Base-by-base conservation (phyloP, 2,888 invertebrate species). In the Lymantria monacha region DNA sequence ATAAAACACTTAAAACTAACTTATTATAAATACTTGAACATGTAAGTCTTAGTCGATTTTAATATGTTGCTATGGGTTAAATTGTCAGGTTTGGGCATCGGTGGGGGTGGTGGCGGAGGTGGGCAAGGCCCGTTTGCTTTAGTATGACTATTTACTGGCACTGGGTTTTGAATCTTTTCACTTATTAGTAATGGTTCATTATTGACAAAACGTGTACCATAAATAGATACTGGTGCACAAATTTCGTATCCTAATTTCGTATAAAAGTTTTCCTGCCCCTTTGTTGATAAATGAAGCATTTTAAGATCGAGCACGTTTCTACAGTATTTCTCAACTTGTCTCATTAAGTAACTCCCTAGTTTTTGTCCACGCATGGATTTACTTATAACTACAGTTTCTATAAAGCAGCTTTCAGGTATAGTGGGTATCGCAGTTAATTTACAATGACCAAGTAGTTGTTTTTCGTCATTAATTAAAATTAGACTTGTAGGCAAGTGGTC, bases 311-410 rank as follows among this genome's bases (percentile, higher is more conserved):
- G 91, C 56, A 89, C 86, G 53, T 87, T 85, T 61, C 92, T 93
- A 70, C 95, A 95, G 77, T 96, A 96, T 59, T 95, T 93, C 86
- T 97, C 97, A 8, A 94, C 93, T 74, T 94, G 93, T 53, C 86
- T 92, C 95, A 97, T 95, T 38, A 97, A 87, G 71, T 93, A 92
- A 67, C 94, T 95, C 14, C 97, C 97, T 59, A 95, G 92, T 63
- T 96, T 96, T 81, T 94, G 93, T 10, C 96, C 96, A 62, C 97
- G 92, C 70, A 94, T 92, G 13, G 86, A 83, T 79, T 93, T 94
- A 62, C 93, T 93, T 72, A 97, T 96, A 12, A 97, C 95, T 63
- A 97, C 96, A 40, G 96, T 95, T 90, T 97, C 96, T 49, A 97
- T 90, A 74, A 96, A 96, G 82, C 96, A 96, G 59, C 95, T 94